Base-by-base conservation (phyloP, 2,888 invertebrate species). In the Eutolmus rufibarbis region DNA sequence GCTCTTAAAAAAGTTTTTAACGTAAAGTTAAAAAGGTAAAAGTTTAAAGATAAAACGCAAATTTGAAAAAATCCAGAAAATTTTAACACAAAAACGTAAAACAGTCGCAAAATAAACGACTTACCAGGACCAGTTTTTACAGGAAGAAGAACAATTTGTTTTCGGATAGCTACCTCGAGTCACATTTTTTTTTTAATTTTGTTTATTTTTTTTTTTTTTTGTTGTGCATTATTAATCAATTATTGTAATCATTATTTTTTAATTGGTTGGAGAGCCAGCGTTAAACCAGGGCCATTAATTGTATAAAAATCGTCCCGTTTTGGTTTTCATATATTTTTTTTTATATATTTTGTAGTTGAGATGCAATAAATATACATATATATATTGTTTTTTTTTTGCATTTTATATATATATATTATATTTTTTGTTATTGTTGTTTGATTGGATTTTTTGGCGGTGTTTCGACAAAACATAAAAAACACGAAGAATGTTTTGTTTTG, bases 111-210 rank as follows among this genome's bases (percentile, higher is more conserved):
- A 76, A 56, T 34, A 12, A 76, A 43, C n/a, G 88, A 90, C 92
- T 92, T 92, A 92, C 92, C 92, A 91, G 91, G 12, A 81, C 51
- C 74, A 86, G 77, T 86, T 90, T 91, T 91, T 90, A 90, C 90
- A 89, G 92, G 92, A 89, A 92, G 89, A 88, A 92, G 91, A 88
- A 92, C 91, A 88, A 92, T 92, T 91, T 92, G 92, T 91, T 92
- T 91, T 90, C 92, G 91, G 76, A 92, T 90, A 89, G 91, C 92
- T 91, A 66, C 9, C 87, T 87, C 81, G 88, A 86, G 89, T 28
- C 43, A 57, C 37, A 8, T 74, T 76, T 86, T 46, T 88, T 85
- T 86, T 81, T 87, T 76, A 77, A n/a, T 86, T 46, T 88, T 85
- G 82, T 81, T 87, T 76, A 77, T n/a, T n/a, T n/a, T n/a, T n/a